Base-by-base conservation (phyloP, 2,888 invertebrate species). In the Eumacrocentrus americanus region DNA sequence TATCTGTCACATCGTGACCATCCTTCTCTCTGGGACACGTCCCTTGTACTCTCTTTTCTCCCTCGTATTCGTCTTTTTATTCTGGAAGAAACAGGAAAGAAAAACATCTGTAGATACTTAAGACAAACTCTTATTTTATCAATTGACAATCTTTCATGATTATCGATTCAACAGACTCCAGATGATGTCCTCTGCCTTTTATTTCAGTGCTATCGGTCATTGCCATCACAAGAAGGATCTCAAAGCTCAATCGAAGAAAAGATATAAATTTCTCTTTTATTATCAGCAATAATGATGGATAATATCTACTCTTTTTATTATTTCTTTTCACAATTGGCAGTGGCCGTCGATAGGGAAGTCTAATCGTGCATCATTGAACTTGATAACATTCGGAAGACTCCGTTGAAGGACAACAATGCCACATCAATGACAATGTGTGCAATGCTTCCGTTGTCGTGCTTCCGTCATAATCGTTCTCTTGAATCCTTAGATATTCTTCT, bases 351-450 rank as follows among this genome's bases (percentile, higher is more conserved):
- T 34, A 9, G 11, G 20, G 20, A 44, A 42, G 34, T 44, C n/a
- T 16, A 54, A 44, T 54, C 16, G 34, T 25, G 20, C 44, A 44
- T 40, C 40, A 40, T 52, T 52, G 52, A 52, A 52, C 52, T 52
- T 52, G 52, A 52, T 52, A 52, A 52, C 52, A 52, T 52, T 52
- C 20, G 40, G 23, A 40, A 38, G 52, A 25, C 40, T 40, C n/a
- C n/a, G 25, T 52, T 40, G 40, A 40, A 52, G 52, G 52, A 52
- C 52, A n/a, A 25, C 23, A 40, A 40, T 29, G 25, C 40, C 25
- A 52, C 52, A 52, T 52, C 40, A 40, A 52, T 52, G 52, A 52
- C 52, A 40, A 52, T 29, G 9, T 29, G 9, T 29, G 9, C 9
- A 29, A 9, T 29, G 29, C 9, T 4, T 29, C 29, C 9, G 4